Evolutionary conservation across 2,113 vertebrate species (phyloP), one percentile per base, ranked within the genome.

Genomic region (Pionites leucogaster): DNA sequence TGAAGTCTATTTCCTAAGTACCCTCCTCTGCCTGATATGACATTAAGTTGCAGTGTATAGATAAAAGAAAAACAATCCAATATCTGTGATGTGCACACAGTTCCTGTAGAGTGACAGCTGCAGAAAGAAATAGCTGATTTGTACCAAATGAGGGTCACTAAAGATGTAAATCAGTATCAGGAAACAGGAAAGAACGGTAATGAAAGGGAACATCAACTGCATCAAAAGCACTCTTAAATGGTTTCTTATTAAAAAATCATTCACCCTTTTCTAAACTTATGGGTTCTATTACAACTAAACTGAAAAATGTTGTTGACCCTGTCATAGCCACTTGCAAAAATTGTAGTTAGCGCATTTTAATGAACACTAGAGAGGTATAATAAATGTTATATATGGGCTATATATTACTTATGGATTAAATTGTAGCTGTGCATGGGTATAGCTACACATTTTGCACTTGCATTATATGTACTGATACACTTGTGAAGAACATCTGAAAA

Each of bases 111-210:
- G 27, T 62, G 78, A 82, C n/a, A 87, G 52, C 57, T 83, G 49
- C 59, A 88, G 63, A 71, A 80, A 85, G 86, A 93, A 85, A 85
- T 52, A 87, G 24, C 14, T 87, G 77, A 52, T 41, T 68, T 87
- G 35, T 78, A 85, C 39, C 52, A 79, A 91, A 65, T 37, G 24
- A 81, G 11, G 39, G 42, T 92, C 89, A 62, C 70, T 72, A 44
- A 78, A 93, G 69, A 76, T 75, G 52, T 84, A 96, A 94, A 95
- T 93, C 80, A 75, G 31, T 84, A 89, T 60, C 47, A 89, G 89
- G 86, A 95, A 89, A 82, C 44, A 87, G 65, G 74, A 88, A 91
- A 89, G 83, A 89, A 84, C 33, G 37, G 63, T 49, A 84, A 84
- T 55, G 67, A 91, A 95, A 89, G 31, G 59, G 44, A 72, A 50